Conservation (phyloP, 2,797 vertebrate genomes). For the Falco naumanni region DNA sequence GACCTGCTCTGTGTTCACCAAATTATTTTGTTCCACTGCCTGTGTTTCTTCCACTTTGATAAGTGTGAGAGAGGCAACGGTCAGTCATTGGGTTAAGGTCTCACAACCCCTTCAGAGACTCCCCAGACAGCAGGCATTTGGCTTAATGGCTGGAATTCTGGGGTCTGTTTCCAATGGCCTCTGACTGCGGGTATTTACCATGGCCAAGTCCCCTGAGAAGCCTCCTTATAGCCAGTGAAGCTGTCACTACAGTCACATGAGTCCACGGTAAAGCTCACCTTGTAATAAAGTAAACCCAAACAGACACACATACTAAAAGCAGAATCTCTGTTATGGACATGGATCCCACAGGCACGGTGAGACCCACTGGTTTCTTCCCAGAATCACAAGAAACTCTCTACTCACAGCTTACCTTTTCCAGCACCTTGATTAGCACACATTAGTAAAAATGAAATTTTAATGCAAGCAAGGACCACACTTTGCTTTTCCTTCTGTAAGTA, state of each 20-base stretch:
- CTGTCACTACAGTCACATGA: neutral
- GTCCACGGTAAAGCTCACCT: neutral
- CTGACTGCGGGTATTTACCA: neutral
- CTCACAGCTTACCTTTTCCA: neutral
- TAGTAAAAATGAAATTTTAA: neutral
- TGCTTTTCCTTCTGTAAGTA: neutral
- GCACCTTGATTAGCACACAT: neutral
- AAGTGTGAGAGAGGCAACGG: neutral
- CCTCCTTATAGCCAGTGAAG: neutral
- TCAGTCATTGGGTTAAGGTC: neutral
- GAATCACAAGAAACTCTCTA: neutral
- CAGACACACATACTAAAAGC: neutral
- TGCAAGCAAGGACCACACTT: neutral
- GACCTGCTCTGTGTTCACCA: neutral
- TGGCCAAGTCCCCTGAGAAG: neutral
- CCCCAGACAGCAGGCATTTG: neutral
- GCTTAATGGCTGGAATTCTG: neutral
- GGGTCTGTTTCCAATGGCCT: neutral
- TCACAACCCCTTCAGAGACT: neutral
- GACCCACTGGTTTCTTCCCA: neutral
- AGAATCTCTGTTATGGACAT: neutral
- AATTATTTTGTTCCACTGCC: neutral
- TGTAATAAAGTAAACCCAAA: neutral
- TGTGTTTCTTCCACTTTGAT: neutral
- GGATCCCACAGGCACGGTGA: neutral